Evolutionary conservation across 2,888 invertebrate species (phyloP).

Genomic region (Ornithoptera alexandrae): DNA sequence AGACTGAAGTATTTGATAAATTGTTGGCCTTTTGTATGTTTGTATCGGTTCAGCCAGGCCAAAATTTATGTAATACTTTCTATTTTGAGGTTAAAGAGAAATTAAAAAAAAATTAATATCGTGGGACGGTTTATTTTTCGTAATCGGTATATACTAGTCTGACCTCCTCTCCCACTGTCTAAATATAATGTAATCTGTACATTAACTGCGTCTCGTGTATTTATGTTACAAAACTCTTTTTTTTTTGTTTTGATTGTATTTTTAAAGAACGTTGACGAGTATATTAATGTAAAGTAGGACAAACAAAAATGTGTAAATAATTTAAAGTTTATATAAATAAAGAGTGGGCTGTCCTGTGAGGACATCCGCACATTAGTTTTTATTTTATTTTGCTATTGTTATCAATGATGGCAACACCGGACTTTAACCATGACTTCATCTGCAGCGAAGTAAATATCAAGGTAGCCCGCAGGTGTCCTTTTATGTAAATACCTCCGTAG

Average conservation of each 20-base stretch:
- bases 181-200: conserved; percentile 61
- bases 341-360: conserved; percentile 73
- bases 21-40: conserved; percentile 60
- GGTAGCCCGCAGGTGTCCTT: too few species aligned
- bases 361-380: conserved; percentile 51
- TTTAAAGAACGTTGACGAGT: conserved; percentile 70
- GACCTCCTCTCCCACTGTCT: conserved; percentile 63
- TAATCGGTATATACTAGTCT: conserved; percentile 78
- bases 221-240: conserved; percentile 67
- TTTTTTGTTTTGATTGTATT: conserved; percentile 76
- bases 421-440: neutral
- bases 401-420: neutral
- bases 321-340: conserved; percentile 80
- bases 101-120: conserved; percentile 43
- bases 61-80: conserved; percentile 72
- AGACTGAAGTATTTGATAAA: conserved; percentile 75
- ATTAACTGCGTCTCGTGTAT: conserved; percentile 65
- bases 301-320: conserved; percentile 77
- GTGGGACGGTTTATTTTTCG: conserved; percentile 70
- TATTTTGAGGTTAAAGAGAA: conserved; percentile 41
- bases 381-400: conserved; percentile 28
- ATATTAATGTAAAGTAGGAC: conserved; percentile 78
- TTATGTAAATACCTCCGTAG: too few species aligned
- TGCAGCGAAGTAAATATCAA: too few species aligned
- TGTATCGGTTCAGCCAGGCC: conserved; percentile 56